Base-by-base conservation (phyloP, 2,888 invertebrate genomes). In the Pseudococcus viburni region DNA sequence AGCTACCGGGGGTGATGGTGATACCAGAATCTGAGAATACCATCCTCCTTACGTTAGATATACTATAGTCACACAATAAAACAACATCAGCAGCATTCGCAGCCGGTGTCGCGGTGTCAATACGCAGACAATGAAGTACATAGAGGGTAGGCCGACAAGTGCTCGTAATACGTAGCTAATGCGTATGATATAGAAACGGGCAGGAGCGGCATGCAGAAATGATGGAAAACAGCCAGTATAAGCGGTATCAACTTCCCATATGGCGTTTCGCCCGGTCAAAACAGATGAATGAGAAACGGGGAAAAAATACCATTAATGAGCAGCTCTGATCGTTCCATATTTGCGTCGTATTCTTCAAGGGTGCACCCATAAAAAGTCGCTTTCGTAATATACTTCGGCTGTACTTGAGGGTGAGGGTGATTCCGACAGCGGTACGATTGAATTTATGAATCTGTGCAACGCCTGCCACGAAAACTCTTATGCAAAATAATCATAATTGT, bases 301-400 rank as follows among this genome's bases (percentile, higher is more conserved):
- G 64, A 64, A 64, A 64, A 64, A 64, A 64, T 64, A 64, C 64
- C 19, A 64, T 64, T 64, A 64, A 64, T 64, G 64, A 64, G 64
- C 15, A 22, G 22, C 8, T 64, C 19, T 17, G 7, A 64, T 22
- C 19, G 64, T 19, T 64, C 22, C 64, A 64, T 64, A 22, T 64
- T 64, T 19, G 19, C 19, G 8, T 64, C 19, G 64, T 46, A 51
- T 64, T 64, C 12, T 22, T 64, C 64, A 22, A 64, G 64, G 64
- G 64, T 64, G 64, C 26, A 33, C 26, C 7, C 64, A 64, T 51
- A 51, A 51, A 51, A 51, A 51, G 51, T 51, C 51, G 51, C 51
- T 51, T 51, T 51, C 3, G 26, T 33, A 33, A 33, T 33, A 33
- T 3, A 33, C 26, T 33, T 33, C 26, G 26, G 3, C 26, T 33